These are phyloP conservation scores for Leptinotarsa rubiginosa DNA, from an alignment of 2,888 invertebrate genomes.

Conservation along the genomic window DNA sequence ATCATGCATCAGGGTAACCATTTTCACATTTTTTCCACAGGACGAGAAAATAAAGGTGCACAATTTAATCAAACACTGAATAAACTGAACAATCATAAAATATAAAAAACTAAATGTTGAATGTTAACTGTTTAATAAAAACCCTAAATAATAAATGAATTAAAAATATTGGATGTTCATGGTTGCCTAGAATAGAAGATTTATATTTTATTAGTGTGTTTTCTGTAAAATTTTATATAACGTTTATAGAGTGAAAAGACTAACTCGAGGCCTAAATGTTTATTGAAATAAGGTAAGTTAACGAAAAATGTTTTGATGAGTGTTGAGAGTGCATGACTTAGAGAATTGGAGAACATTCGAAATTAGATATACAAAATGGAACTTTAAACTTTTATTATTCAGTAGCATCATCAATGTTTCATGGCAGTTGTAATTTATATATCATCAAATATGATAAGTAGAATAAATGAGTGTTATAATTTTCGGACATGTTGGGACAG, in stretches of 20 bases:
- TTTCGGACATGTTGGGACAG: neutral
- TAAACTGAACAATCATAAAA: conserved; percentile 37
- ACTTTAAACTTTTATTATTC: too few species aligned
- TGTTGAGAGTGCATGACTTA: neutral
- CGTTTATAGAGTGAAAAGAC: conserved; percentile 43
- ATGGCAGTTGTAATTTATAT: neutral
- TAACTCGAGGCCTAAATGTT: conserved; percentile 29
- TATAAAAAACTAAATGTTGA: conserved; percentile 35
- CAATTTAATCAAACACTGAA: conserved; percentile 35
- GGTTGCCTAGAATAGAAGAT: conserved; percentile 42
- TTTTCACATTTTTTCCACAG: conserved; percentile 51
- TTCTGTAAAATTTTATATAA: conserved; percentile 44
- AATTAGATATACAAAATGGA: too few species aligned
- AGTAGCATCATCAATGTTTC: too few species aligned
- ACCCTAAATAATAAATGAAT: conserved; percentile 38
- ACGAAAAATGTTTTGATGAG: neutral
- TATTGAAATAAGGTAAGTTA: conserved; percentile 32
- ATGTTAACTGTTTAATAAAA: conserved; percentile 28
- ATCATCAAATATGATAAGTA: too few species aligned
- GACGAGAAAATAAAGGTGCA: conserved; percentile 48
- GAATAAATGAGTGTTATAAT: too few species aligned
- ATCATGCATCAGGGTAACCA: conserved; percentile 53
- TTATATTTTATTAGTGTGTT: conserved; percentile 50
- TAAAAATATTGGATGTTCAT: conserved; percentile 40
- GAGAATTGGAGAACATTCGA: too few species aligned